These are phyloP conservation scores for Polydrusus cervinus DNA, from an alignment of 2,888 invertebrate species.

Conservation along the genomic window DNA sequence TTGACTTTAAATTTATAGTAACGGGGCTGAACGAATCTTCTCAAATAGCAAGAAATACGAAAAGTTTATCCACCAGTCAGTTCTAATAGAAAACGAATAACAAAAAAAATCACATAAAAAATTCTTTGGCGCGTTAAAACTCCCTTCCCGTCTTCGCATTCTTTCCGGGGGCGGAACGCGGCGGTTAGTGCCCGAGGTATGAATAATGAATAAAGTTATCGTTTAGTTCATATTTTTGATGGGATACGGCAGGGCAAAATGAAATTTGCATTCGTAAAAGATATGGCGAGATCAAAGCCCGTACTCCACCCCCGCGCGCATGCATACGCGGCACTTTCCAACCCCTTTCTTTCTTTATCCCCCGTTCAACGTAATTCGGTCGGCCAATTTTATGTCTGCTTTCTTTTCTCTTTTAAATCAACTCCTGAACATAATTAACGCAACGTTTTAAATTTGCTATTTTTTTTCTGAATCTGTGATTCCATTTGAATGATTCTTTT, in stretches of 20 bases:
- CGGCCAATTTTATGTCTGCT: slow-evolving; percentile 55
- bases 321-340: slow-evolving; percentile 57
- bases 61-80: neutral
- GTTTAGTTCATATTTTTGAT: slow-evolving; percentile 78
- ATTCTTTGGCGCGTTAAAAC: slow-evolving; percentile 44
- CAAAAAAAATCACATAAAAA: slow-evolving; percentile 25
- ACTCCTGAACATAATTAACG: no score
- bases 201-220: slow-evolving; percentile 78
- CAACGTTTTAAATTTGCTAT: no score
- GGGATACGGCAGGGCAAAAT: slow-evolving; percentile 73
- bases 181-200: slow-evolving; percentile 71
- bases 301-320: slow-evolving; percentile 58
- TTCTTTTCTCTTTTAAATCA: slow-evolving; percentile 27
- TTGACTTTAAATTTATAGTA: no score
- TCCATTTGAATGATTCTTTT: no score
- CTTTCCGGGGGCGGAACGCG: slow-evolving; percentile 50
- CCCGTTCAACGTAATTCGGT: slow-evolving; percentile 58
- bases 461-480: no score
- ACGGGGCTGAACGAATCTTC: no score
- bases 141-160: slow-evolving; percentile 30
- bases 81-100: no score
- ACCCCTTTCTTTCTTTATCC: slow-evolving; percentile 57
- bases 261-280: slow-evolving; percentile 74
- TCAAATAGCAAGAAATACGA: no score
- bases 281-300: slow-evolving; percentile 73